Evolutionary conservation across 2,888 invertebrate species (phyloP).

Genomic region (Eupithecia tripunctaria): DNA sequence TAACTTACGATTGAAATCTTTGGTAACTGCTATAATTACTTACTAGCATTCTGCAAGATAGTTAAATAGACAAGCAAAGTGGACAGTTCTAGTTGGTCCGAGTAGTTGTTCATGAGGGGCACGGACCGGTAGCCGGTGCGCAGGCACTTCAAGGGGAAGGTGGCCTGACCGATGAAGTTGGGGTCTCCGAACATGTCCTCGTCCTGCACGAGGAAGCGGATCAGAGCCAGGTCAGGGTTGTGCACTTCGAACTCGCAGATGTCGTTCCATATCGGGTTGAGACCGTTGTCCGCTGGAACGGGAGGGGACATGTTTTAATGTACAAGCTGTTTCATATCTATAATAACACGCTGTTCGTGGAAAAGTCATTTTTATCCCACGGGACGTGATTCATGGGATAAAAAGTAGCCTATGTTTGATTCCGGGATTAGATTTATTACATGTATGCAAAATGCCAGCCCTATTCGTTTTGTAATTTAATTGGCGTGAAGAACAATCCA

Average conservation of each 20-base stretch:
- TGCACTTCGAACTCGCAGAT: constrained; percentile 91
- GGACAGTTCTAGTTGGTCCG: constrained; percentile 96
- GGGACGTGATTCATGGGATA: too few relatives aligned
- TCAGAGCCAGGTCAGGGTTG: constrained; percentile 92
- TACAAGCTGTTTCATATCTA: too few relatives aligned
- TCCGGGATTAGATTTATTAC: too few relatives aligned
- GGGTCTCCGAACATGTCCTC: constrained; percentile 99
- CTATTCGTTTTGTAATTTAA: too few relatives aligned
- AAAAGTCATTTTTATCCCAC: too few relatives aligned
- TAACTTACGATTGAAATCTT: too few relatives aligned
- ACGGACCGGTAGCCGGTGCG: constrained; percentile 96
- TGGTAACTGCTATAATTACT: too few relatives aligned
- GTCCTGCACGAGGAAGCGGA: constrained; percentile 95
- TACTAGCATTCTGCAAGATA: constrained; percentile 43
- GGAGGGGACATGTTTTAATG: background rate
- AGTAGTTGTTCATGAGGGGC: constrained; percentile 93
- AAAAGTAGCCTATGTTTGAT: too few relatives aligned
- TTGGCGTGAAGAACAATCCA: too few relatives aligned
- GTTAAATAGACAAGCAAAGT: constrained; percentile 91
- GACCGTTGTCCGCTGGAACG: constrained; percentile 93
- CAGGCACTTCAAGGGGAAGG: constrained; percentile 93
- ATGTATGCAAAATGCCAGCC: too few relatives aligned
- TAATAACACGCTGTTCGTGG: too few relatives aligned
- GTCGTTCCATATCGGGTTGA: constrained; percentile 97
- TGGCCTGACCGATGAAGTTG: constrained; percentile 98